A percentile compares a stretch with the other conserved stretches of the same genome.
Evolutionary conservation across 92 coral and sea anemone species (phyloP).

Genomic region (Pocillopora grandis): DNA sequence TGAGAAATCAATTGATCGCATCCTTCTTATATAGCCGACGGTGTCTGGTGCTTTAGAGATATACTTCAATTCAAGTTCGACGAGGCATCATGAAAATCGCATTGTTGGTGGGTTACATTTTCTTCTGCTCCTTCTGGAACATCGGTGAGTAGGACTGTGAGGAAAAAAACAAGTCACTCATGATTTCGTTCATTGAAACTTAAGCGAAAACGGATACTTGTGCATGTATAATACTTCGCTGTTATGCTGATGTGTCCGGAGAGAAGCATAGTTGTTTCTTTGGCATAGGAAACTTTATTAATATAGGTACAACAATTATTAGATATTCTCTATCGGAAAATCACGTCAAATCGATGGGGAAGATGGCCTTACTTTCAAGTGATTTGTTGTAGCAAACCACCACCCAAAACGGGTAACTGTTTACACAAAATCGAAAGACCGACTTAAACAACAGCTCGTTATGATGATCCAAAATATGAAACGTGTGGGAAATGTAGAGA

Average conservation of each 20-base stretch:
- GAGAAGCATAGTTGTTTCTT: neutral
- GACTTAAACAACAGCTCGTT: neutral
- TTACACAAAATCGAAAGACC: neutral
- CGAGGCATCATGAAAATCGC: neutral
- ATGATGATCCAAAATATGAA: neutral
- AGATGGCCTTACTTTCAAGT: neutral
- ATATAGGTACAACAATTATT: neutral
- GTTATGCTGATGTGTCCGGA: too few relatives aligned
- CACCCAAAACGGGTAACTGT: neutral
- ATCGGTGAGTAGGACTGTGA: neutral
- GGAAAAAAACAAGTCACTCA: neutral
- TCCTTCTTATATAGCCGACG: too few relatives aligned
- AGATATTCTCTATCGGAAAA: neutral
- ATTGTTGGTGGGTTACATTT: conserved; percentile 1
- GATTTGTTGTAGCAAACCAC: neutral
- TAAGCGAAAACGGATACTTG: neutral
- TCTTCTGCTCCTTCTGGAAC: neutral
- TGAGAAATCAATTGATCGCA: too few relatives aligned
- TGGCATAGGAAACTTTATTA: neutral
- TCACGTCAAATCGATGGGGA: neutral
- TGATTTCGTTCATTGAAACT: neutral
- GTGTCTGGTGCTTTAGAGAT: neutral
- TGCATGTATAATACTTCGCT: neutral
- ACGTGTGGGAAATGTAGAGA: neutral
- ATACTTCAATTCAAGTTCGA: neutral